A percentile compares a stretch with the other conserved stretches of the same genome.
Conservation (phyloP, 2,797 vertebrate genomes). For the Perodicticus potto region DNA sequence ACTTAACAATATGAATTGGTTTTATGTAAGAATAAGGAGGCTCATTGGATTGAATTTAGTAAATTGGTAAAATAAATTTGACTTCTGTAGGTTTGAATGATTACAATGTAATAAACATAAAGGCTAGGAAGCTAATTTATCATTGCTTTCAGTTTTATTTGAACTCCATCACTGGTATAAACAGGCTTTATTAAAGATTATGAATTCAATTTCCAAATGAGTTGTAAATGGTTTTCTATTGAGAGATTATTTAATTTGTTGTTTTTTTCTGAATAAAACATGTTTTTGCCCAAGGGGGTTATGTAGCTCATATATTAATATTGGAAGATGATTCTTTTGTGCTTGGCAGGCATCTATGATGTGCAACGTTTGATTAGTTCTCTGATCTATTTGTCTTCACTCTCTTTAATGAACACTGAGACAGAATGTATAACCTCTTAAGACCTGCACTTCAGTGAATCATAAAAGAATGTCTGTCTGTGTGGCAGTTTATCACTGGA, state of each 20-base stretch:
- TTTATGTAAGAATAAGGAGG: slow-evolving; percentile 70
- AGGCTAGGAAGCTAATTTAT: slow-evolving; percentile 71
- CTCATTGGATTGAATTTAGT: slow-evolving; percentile 76
- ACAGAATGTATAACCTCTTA: slow-evolving; percentile 71
- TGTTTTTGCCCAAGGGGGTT: slow-evolving; percentile 71
- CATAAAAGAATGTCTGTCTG: slow-evolving; percentile 68
- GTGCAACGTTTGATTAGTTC: slow-evolving; percentile 67
- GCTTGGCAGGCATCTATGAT: slow-evolving; percentile 72
- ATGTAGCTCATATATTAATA: slow-evolving; percentile 66
- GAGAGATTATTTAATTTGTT: slow-evolving; percentile 71
- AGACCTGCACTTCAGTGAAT: slow-evolving; percentile 70
- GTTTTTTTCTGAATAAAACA: slow-evolving; percentile 81
- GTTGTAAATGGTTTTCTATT: slow-evolving; percentile 73
- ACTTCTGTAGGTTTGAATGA: slow-evolving; percentile 75
- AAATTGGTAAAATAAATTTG: slow-evolving; percentile 75
- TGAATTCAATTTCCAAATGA: slow-evolving; percentile 78
- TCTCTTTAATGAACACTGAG: slow-evolving; percentile 80
- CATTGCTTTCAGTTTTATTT: slow-evolving; percentile 70
- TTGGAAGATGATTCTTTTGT: slow-evolving; percentile 64
- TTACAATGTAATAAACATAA: slow-evolving; percentile 67
- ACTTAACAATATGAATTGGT: slow-evolving; percentile 73
- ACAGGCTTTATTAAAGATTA: slow-evolving; percentile 76
- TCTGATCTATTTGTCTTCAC: slow-evolving; percentile 69
- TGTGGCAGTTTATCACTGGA: slow-evolving; percentile 64
- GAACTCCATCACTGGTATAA: slow-evolving; percentile 67